phyloP scores from a whole-genome alignment of 2,113 vertebrate genomes.

The Myrmecophaga tridactyla region DNA sequence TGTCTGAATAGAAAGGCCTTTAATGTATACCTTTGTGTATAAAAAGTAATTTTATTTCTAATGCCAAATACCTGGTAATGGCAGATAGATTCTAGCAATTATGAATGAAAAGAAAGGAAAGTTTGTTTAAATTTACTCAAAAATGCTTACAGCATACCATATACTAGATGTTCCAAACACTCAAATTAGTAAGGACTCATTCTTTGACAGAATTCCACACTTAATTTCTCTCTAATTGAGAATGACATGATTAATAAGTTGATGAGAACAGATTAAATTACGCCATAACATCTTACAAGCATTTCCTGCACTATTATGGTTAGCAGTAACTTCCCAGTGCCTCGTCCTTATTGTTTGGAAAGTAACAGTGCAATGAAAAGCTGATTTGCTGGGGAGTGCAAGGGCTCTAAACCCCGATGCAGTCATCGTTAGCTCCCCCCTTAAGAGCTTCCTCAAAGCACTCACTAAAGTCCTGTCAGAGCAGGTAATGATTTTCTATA shows the following conservation, averaged over 20 bases:
- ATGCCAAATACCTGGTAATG: not conserved
- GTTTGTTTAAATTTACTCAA: not conserved
- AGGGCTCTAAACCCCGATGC: not conserved
- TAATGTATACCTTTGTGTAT: not conserved
- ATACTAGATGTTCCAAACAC: not conserved
- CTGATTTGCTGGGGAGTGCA: not conserved
- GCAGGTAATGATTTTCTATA: conserved; percentile 40
- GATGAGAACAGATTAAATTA: not conserved
- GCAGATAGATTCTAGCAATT: not conserved
- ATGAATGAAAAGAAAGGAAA: not conserved
- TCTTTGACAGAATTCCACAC: not conserved
- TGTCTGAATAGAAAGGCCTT: conserved; percentile 53
- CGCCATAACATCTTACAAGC: not conserved
- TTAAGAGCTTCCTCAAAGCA: not conserved
- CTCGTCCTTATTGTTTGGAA: not conserved
- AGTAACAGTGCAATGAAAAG: not conserved
- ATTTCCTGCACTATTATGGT: not conserved
- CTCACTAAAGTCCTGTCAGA: not conserved
- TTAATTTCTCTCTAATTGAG: not conserved
- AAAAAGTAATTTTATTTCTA: conserved; percentile 10
- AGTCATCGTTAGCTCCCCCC: not conserved
- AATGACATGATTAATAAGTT: not conserved
- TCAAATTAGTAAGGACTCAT: not conserved
- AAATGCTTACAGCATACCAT: not conserved
- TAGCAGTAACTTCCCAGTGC: not conserved